phyloP scores from a whole-genome alignment of 1,140 invertebrate genomes.

The Ceratosolen fusciceps region DNA sequence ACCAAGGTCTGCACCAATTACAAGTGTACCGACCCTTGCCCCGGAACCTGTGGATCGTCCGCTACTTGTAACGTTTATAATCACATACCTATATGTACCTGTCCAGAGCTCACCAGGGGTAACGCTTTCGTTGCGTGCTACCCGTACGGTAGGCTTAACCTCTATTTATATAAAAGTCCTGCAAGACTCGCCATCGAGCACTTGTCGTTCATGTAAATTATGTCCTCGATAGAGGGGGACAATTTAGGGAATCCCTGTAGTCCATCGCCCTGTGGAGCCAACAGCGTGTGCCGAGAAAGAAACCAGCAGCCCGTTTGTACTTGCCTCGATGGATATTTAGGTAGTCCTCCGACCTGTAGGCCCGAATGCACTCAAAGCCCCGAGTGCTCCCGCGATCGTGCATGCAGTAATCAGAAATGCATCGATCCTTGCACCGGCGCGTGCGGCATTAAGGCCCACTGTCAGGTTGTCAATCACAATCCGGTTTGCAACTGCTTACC shows the following conservation, averaged over 20 bases:
- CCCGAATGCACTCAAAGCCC: conserved; percentile 79
- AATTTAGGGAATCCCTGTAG: conserved; percentile 73
- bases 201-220: background rate
- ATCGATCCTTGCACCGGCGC: conserved; percentile 80
- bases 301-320: conserved; percentile 79
- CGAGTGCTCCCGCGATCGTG: conserved; percentile 77
- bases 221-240: conserved; percentile 56
- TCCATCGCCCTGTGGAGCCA: conserved; percentile 78
- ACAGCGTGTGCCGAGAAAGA: conserved; percentile 76
- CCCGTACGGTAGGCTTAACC: background rate
- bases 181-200: too few species aligned
- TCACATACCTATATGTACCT: conserved; percentile 76
- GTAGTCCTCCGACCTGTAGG: conserved; percentile 78
- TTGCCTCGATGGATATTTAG: conserved; percentile 77
- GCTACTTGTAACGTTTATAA: conserved; percentile 83
- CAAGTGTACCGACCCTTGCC: conserved; percentile 85
- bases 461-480: conserved; percentile 77
- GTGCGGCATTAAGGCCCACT: conserved; percentile 78
- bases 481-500: conserved; percentile 77
- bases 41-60: conserved; percentile 81
- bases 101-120: conserved; percentile 72
- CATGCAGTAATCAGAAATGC: conserved; percentile 81
- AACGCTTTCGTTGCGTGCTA: conserved; percentile 72
- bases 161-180: too few species aligned
- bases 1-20: conserved; percentile 82